Conservation (phyloP, 2,797 vertebrate species). For the Iguana delicatissima region DNA sequence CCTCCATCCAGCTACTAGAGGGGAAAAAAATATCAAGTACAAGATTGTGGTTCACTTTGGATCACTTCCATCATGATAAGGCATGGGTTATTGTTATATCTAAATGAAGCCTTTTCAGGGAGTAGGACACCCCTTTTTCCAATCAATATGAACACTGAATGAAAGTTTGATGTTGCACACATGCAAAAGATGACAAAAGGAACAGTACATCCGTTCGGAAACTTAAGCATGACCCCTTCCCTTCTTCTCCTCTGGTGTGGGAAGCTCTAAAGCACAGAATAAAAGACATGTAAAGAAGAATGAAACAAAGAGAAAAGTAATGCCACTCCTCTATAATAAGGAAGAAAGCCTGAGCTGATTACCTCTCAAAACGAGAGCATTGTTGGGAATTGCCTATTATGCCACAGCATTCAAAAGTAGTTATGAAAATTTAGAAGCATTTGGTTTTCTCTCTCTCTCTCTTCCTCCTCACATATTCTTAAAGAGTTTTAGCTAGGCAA, state of each 20-base stretch:
- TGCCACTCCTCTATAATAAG: too few species aligned
- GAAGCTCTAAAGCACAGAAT: conserved; percentile 4
- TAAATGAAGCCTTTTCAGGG: neutral
- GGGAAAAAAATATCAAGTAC: neutral
- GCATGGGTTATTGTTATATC: neutral
- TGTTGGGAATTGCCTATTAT: neutral
- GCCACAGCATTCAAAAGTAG: neutral
- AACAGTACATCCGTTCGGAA: rapidly evolving
- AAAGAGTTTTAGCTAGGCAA: neutral
- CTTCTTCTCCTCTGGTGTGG: neutral
- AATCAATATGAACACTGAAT: neutral
- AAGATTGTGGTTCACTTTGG: neutral
- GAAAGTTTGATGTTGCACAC: neutral
- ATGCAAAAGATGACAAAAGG: neutral
- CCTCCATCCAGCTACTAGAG: neutral
- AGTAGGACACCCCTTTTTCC: conserved; percentile 7
- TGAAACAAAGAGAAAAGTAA: neutral
- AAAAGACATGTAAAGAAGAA: neutral
- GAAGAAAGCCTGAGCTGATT: neutral
- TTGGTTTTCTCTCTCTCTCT: neutral
- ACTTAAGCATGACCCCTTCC: neutral
- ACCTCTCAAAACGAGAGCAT: neutral
- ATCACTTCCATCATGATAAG: neutral
- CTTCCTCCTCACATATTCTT: neutral
- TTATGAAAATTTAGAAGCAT: neutral